Conservation (phyloP, 2,797 vertebrate species). For the Bradypus variegatus region DNA sequence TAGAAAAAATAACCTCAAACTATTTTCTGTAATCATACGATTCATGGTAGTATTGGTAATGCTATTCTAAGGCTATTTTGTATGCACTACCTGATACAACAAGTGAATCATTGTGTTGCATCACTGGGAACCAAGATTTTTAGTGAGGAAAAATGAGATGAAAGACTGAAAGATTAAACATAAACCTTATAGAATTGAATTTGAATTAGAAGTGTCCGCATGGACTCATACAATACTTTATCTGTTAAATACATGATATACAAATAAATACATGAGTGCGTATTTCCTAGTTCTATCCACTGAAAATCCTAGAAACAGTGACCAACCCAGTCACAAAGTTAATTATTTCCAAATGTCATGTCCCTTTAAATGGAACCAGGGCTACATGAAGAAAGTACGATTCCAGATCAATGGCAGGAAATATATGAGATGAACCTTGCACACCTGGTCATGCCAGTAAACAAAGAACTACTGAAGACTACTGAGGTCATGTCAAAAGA, state of each 20-base stretch:
- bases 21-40: slow-evolving; percentile 16
- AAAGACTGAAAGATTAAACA: neutral
- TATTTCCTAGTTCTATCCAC: neutral
- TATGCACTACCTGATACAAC: neutral
- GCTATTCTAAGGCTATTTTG: neutral
- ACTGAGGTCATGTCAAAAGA: neutral
- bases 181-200: neutral
- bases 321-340: neutral
- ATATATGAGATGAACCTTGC: neutral
- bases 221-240: neutral
- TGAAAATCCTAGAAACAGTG: neutral
- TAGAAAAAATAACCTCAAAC: neutral
- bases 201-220: neutral
- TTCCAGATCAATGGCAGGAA: neutral
- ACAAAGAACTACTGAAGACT: neutral
- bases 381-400: neutral
- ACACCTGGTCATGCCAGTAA: neutral
- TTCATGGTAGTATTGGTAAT: neutral
- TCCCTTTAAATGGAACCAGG: neutral
- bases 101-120: neutral
- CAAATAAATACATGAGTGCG: neutral
- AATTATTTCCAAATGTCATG: slow-evolving; percentile 11
- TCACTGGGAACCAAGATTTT: slow-evolving; percentile 2
- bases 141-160: neutral
- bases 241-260: neutral